Percentiles rank a stretch among this genome's conserved stretches.
Evolutionary conservation across 2,113 vertebrate species (phyloP).

Genomic region (Bambusicola thoracicus): DNA sequence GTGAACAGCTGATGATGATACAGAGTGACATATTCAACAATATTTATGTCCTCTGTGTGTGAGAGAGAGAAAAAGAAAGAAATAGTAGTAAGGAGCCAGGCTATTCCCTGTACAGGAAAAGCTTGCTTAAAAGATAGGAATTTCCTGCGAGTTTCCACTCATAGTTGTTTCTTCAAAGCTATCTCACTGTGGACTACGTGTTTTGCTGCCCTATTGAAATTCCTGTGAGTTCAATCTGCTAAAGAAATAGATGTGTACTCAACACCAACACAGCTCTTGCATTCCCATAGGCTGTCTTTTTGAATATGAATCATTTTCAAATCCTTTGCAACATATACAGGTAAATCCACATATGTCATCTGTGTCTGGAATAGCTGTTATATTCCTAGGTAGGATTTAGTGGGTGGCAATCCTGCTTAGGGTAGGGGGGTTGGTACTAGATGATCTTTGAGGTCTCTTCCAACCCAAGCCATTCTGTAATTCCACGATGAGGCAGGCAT

Average conservation of each 20-base stretch:
- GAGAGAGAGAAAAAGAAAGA: background rate
- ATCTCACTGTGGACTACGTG: background rate
- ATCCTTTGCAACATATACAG: background rate
- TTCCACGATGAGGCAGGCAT: background rate
- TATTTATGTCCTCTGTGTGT: slow-evolving; percentile 21
- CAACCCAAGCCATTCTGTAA: too few relatives aligned
- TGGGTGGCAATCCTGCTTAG: too few relatives aligned
- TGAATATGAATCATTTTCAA: background rate
- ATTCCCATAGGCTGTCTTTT: background rate
- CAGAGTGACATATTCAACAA: slow-evolving; percentile 46
- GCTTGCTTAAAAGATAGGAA: slow-evolving; percentile 37
- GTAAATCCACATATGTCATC: background rate
- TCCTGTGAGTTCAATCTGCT: background rate
- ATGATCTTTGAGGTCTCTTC: too few relatives aligned
- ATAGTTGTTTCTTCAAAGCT: slow-evolving; percentile 31
- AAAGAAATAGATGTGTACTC: background rate
- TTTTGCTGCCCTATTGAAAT: slow-evolving; percentile 38
- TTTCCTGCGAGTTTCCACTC: slow-evolving; percentile 26
- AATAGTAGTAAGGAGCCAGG: background rate
- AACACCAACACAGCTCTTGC: background rate
- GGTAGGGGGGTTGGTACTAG: too few relatives aligned
- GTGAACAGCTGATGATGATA: slow-evolving; percentile 19
- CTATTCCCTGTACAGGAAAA: slow-evolving; percentile 41
- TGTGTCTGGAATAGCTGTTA: background rate
- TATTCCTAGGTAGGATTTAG: background rate